phyloP scores from a whole-genome alignment of 2,888 invertebrate species.

The Dolichopus griseipennis region DNA sequence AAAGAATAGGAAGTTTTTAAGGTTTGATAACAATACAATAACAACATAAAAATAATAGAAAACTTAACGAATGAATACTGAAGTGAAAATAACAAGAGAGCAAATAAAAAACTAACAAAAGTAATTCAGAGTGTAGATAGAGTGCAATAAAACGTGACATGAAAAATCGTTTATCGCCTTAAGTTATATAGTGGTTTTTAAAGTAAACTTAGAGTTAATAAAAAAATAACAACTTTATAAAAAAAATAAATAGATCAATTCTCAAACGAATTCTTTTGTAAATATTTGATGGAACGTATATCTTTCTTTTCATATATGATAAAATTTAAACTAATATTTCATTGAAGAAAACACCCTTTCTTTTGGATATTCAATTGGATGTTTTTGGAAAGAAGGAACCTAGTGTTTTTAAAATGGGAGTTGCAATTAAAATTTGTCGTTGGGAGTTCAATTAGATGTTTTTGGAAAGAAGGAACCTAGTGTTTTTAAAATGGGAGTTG shows the following conservation, averaged over 20 bases:
- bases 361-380: no score
- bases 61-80: background rate
- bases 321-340: no score
- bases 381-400: no score
- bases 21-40: background rate
- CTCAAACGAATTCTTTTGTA: background rate
- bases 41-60: background rate
- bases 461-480: no score
- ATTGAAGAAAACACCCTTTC: no score
- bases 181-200: background rate
- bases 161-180: slow-evolving; percentile 12
- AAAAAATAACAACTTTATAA: background rate
- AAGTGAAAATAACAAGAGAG: background rate
- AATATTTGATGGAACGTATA: no score
- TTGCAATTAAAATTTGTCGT: no score
- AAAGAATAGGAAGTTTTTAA: background rate
- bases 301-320: no score
- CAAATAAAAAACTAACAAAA: background rate
- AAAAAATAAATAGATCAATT: no score
- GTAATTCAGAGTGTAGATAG: background rate
- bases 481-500: no score
- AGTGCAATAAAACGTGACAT: slow-evolving; percentile 13
- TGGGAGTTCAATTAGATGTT: no score
- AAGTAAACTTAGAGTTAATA: background rate
- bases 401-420: no score